Evolutionary conservation across 1,140 invertebrate genomes (phyloP).

Genomic region (Micrasema minimum): DNA sequence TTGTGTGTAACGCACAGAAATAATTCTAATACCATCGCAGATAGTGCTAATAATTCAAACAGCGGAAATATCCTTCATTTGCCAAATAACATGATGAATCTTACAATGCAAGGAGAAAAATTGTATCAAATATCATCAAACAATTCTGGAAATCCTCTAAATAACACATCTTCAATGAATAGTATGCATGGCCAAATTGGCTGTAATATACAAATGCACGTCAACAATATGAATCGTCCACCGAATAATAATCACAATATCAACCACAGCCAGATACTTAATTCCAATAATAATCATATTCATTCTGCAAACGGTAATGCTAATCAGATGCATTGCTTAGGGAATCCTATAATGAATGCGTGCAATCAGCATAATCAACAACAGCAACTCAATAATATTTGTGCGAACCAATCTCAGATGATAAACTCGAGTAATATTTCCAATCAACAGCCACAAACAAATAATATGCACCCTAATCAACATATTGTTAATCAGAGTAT

Average conservation of each 20-base stretch:
- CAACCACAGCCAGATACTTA: constrained; percentile 42
- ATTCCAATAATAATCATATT: constrained; percentile 35
- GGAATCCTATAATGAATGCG: constrained; percentile 29
- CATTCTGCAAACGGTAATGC: constrained; percentile 38
- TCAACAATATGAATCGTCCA: constrained; percentile 40
- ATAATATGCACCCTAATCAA: constrained; percentile 16
- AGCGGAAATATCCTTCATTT: constrained; percentile 46
- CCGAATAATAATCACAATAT: constrained; percentile 35
- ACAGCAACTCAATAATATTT: constrained; percentile 51
- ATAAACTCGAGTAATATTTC: constrained; percentile 34
- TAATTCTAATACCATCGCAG: constrained; percentile 18
- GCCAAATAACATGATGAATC: constrained; percentile 50
- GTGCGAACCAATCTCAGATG: constrained; percentile 50
- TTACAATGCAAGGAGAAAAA: constrained; percentile 51
- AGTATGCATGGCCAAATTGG: constrained; percentile 59
- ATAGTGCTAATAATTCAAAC: constrained; percentile 41
- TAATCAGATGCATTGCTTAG: constrained; percentile 46
- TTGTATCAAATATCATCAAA: constrained; percentile 46
- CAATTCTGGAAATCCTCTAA: constrained; percentile 28
- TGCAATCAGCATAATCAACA: constrained; percentile 48
- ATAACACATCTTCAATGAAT: constrained; percentile 57
- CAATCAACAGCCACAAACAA: constrained; percentile 21
- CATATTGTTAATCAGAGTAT: constrained; percentile 14
- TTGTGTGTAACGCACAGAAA: constrained; percentile 43
- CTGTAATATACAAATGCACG: constrained; percentile 49